Percentiles rank a stretch among this genome's conserved stretches.
These are phyloP conservation scores for Acronicta leporina DNA, from an alignment of 2,888 invertebrate species.

Conservation along the genomic window DNA sequence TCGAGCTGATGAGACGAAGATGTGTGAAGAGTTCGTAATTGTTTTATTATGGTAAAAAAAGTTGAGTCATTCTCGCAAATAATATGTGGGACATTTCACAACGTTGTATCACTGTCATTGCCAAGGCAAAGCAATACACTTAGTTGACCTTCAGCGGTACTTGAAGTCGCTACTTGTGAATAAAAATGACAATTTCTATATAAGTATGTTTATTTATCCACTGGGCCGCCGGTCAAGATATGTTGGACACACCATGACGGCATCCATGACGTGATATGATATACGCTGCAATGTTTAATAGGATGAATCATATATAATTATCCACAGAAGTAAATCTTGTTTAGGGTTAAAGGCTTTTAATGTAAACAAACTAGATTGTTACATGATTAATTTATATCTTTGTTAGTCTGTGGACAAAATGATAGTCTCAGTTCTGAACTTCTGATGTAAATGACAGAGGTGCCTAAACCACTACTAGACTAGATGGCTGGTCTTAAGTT, in stretches of 20 bases:
- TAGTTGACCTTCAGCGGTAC: neutral
- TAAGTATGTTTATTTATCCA: neutral
- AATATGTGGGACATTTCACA: slow-evolving; percentile 30
- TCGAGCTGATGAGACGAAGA: slow-evolving; percentile 48
- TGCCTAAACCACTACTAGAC: too few relatives aligned
- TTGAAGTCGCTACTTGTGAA: neutral
- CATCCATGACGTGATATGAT: slow-evolving; percentile 34
- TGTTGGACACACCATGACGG: slow-evolving; percentile 31
- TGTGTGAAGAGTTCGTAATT: slow-evolving; percentile 65
- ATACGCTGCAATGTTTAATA: slow-evolving; percentile 2
- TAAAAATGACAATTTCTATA: too few relatives aligned
- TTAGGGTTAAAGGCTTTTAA: slow-evolving; percentile 35
- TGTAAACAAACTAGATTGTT: slow-evolving; percentile 36
- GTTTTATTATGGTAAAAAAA: slow-evolving; percentile 68
- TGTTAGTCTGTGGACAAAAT: neutral
- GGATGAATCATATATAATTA: slow-evolving; percentile 37
- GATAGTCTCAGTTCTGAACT: neutral
- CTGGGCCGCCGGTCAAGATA: neutral
- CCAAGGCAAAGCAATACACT: slow-evolving; percentile 8
- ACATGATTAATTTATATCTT: slow-evolving; percentile 8
- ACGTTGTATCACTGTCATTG: slow-evolving; percentile 18
- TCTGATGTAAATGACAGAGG: neutral
- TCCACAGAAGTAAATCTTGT: slow-evolving; percentile 36
- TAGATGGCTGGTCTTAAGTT: too few relatives aligned
- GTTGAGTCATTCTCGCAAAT: slow-evolving; percentile 51